Base-by-base conservation (phyloP, 2,113 vertebrate species). In the Pelobates fuscus region DNA sequence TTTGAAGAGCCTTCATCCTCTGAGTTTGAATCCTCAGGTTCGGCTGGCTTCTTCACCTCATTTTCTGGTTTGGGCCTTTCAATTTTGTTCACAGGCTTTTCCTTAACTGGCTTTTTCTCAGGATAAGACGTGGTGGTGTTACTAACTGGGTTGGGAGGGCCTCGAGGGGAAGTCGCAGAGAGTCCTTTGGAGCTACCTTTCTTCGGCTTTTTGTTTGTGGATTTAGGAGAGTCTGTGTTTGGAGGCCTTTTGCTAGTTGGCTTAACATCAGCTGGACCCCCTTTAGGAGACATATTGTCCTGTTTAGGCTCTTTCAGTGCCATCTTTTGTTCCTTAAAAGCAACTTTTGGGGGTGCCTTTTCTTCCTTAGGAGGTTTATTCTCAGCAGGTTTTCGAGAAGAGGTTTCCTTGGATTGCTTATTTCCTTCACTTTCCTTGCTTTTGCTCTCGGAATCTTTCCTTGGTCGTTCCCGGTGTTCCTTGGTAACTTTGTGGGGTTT, bases 391-490 rank as follows among this genome's bases (percentile, higher is more conserved):
- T 96, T 99, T 78, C 97, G 93, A 0, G 92, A 84, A 7, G 62
- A 44, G 0, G 90, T 88, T 0, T 93, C 90, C 80, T 93, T 92
- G 64, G 82, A 8, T 23, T 88, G 81, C 70, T 89, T 89, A 77
- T 80, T 87, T 37, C 89, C 89, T 3, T 98, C 97, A 6, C 94
- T 86, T 27, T 98, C 96, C 0, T 85, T 88, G 75, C 87, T 86
- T 89, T 96, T 98, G 88, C 94, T 97, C 88, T 99, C 97, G 0
- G 95, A 96, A 90, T 99, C 97, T 87, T 98, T 99, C 59, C 95
- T 89, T 0, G 95, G 93, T 20, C 95, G 89, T 72, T 98, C 97
- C 0, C 95, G 92, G 80, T 98, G 97, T 81, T 99, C 97, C 91
- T 98, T 97, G 83, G 94, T 91, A 24, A 93, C 84, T 74, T 99